Evolutionary conservation across 1,140 invertebrate genomes (phyloP), one percentile per base, ranked within the genome.

Genomic region (Lepidurus packardi): DNA sequence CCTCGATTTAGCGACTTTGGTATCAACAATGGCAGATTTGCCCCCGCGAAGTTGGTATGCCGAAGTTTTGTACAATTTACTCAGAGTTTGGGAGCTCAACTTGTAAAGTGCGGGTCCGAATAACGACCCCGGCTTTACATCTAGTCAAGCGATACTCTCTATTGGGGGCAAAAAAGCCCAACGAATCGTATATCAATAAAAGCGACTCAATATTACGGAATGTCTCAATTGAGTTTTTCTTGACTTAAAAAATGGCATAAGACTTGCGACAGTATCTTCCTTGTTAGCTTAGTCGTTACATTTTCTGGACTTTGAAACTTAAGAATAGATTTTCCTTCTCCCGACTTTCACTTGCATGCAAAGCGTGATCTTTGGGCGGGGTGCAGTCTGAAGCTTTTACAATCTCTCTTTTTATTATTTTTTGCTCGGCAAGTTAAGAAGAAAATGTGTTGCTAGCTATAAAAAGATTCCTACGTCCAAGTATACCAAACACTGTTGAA

Each of bases 31-130:
- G 21, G 41, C 73, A 13, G 78, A 78, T 16, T 24, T 45, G 7
- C 24, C 73, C 4, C 42, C 21, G 47, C 25, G 43, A 24, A 45
- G 21, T 8, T 78, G 78, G 78, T 44, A 75, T 25, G 25, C 24
- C 11, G 78, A 78, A 34, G 43, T 78, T 45, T 45, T 78, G 73
- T 45, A 74, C 43, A 78, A 78, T 75, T 41, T 78, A 8, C 43
- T 78, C 7, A 42, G 78, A 75, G 53, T 78, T 42, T 78, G 78
- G 78, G 78, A 78, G 43, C 45, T 74, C 73, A 78, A 78, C 78
- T 44, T 78, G 73, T 78, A 45, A 78, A 65, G 73, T 65, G 21
- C 21, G 53, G 53, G 16, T 16, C 21, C 21, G 16, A 65, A n/a
- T 65, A 65, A 13, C 16, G 21, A 7, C 53, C 13, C 16, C 13